Percentiles rank a stretch among this genome's conserved stretches.
Conservation (phyloP, 2,113 vertebrate species). For the Catharus minimus region DNA sequence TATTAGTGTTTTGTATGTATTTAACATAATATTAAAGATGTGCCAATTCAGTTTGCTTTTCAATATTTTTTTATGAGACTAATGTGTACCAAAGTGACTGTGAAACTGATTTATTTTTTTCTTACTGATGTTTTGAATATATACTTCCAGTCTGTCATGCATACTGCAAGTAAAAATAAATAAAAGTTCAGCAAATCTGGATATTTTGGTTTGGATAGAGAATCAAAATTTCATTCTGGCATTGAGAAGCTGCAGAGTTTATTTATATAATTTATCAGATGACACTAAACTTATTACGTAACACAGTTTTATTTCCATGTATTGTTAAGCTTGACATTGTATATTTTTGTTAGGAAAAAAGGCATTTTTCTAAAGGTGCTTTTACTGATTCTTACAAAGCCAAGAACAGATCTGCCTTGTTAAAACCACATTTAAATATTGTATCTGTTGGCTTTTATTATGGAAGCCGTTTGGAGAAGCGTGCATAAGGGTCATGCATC, state of each 20-base stretch:
- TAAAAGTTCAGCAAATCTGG: constrained; percentile 75
- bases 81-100: constrained; percentile 99
- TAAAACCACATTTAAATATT: neutral
- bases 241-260: neutral
- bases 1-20: constrained; percentile 99
- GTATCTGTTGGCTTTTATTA: neutral
- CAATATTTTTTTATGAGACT: constrained; percentile 76
- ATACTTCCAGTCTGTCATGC: constrained; percentile 87
- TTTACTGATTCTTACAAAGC: neutral
- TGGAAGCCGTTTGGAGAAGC: neutral
- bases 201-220: constrained; percentile 52
- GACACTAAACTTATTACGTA: neutral
- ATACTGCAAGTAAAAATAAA: constrained; percentile 87
- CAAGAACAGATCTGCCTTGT: neutral
- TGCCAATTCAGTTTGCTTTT: constrained; percentile 89
- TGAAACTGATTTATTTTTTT: constrained; percentile 93
- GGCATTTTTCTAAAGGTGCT: constrained; percentile 65
- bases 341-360: constrained; percentile 13
- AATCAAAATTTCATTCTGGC: constrained; percentile 20
- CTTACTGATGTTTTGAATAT: constrained; percentile 84
- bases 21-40: constrained; percentile 91
- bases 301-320: neutral
- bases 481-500: neutral
- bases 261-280: constrained; percentile 6
- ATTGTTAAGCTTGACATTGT: neutral